phyloP scores from a whole-genome alignment of 1,140 invertebrate genomes.

The Nasonia longicornis region DNA sequence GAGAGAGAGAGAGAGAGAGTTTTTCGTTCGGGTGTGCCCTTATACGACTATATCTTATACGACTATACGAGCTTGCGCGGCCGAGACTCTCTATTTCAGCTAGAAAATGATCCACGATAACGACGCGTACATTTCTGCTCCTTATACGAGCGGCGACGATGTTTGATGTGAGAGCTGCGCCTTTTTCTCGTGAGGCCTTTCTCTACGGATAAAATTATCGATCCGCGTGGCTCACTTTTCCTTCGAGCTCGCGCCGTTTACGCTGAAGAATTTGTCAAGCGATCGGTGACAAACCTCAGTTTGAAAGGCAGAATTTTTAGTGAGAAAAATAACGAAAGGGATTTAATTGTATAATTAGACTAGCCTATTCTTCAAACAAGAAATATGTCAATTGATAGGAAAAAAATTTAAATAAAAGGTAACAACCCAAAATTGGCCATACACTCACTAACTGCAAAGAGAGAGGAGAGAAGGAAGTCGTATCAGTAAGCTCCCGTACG shows the following conservation, averaged over 20 bases:
- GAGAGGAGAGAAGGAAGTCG: not conserved
- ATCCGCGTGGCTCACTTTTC: not conserved
- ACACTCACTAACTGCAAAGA: too few relatives aligned
- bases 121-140: conserved; percentile 44
- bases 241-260: not conserved
- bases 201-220: not conserved
- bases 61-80: conserved; percentile 24
- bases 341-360: too few relatives aligned
- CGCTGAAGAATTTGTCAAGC: not conserved
- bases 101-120: conserved; percentile 56
- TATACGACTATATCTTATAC: conserved; percentile 56
- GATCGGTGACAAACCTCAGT: not conserved
- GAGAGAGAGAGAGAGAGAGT: not conserved
- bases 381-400: too few relatives aligned
- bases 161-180: conserved; percentile 4
- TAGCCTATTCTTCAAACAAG: too few relatives aligned
- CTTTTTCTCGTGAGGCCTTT: not conserved
- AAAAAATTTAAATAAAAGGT: too few relatives aligned
- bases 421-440: too few relatives aligned
- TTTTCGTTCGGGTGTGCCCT: conserved; percentile 48
- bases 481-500: not conserved
- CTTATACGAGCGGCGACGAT: not conserved
- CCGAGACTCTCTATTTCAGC: conserved; percentile 52
- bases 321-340: too few relatives aligned
- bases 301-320: too few relatives aligned